Evolutionary conservation across 2,888 invertebrate genomes (phyloP).

Genomic region (Rhynchonema sp.): DNA sequence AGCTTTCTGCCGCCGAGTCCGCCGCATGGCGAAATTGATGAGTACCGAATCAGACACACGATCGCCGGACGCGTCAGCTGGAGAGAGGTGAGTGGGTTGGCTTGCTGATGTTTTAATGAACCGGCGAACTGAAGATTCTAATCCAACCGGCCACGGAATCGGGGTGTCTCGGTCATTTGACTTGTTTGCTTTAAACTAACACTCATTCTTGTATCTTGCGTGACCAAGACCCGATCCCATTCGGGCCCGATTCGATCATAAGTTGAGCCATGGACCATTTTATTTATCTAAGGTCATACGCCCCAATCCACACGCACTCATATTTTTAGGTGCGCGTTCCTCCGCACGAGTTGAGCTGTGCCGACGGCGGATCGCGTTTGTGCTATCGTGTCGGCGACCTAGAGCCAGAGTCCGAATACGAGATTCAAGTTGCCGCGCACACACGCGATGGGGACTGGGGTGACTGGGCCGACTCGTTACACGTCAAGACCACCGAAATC

Average conservation of each 20-base stretch:
- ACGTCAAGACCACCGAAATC: conserved; percentile 16
- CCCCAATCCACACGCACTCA: no score
- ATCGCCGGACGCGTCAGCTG: conserved; percentile 4
- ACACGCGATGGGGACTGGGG: conserved; percentile 26
- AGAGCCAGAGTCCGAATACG: conserved; percentile 25
- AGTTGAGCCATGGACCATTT: no score
- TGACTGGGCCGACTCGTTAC: conserved; percentile 22
- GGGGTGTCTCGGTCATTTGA: no score
- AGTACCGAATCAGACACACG: conserved; percentile 26
- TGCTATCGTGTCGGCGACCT: conserved; percentile 24
- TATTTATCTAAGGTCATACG: no score
- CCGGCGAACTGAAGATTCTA: no score
- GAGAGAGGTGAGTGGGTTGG: conserved; percentile 4
- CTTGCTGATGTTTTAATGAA: no score
- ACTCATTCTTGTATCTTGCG: no score
- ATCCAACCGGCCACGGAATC: no score
- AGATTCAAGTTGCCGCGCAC: conserved; percentile 20
- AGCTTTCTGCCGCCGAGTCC: conserved; percentile 25
- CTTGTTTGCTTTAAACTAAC: no score
- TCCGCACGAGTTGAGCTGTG: conserved; percentile 21
- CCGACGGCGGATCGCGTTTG: conserved; percentile 18
- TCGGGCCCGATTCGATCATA: no score
- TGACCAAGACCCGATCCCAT: no score
- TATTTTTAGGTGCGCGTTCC: background rate
- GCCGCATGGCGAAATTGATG: conserved; percentile 24